Percentiles rank a stretch among this genome's conserved stretches.
phyloP scores from a whole-genome alignment of 2,888 invertebrate genomes.

The Drosophila testacea region DNA sequence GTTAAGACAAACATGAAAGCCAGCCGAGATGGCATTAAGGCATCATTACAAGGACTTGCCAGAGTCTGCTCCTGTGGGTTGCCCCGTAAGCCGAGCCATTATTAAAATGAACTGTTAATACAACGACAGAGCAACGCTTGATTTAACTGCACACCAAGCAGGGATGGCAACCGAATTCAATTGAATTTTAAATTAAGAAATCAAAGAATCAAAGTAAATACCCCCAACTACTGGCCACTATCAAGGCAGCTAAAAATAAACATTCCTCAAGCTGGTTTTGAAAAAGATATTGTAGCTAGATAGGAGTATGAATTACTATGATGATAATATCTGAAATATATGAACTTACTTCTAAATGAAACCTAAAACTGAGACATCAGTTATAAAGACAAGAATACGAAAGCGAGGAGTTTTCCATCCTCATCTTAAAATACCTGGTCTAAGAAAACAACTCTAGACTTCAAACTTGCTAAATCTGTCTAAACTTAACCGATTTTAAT shows the following conservation, averaged over 20 bases:
- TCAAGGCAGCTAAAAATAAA: neutral
- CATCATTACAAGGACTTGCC: constrained; percentile 67
- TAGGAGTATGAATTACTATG: neutral
- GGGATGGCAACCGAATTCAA: constrained; percentile 40
- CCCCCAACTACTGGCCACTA: constrained; percentile 1
- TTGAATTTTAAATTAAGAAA: constrained; percentile 51
- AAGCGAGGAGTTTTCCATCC: too few species aligned
- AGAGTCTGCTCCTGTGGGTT: constrained; percentile 20
- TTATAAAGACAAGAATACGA: too few species aligned
- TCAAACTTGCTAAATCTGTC: too few species aligned
- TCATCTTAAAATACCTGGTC: too few species aligned
- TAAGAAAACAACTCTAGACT: neutral
- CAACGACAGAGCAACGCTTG: constrained; percentile 61
- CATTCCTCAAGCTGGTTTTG: neutral
- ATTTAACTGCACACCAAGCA: constrained; percentile 50
- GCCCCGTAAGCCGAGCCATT: constrained; percentile 48
- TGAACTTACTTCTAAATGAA: too few species aligned
- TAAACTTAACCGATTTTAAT: too few species aligned
- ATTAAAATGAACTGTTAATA: constrained; percentile 79
- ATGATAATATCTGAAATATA: neutral
- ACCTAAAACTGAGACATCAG: too few species aligned
- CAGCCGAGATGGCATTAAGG: constrained; percentile 62
- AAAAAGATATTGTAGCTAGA: neutral
- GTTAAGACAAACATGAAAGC: constrained; percentile 70
- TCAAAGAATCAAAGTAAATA: constrained; percentile 9